These are phyloP conservation scores for Megalurothrips usitatus DNA, from an alignment of 2,888 invertebrate genomes.

Conservation along the genomic window DNA sequence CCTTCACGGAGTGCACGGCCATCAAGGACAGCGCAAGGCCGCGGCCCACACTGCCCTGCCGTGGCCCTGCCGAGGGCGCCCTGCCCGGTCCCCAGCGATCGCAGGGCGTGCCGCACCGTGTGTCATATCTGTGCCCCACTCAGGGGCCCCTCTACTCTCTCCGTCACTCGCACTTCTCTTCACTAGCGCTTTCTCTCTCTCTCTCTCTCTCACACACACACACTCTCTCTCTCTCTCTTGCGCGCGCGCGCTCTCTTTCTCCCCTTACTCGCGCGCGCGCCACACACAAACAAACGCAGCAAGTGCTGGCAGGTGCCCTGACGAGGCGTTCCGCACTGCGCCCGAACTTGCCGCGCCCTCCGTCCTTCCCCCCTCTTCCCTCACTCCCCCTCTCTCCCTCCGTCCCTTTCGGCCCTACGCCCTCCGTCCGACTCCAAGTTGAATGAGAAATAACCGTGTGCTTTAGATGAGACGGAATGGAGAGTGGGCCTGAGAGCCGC, in stretches of 20 bases:
- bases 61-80: background rate
- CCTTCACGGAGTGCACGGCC: no score
- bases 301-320: no score
- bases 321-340: no score
- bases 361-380: no score
- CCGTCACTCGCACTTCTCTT: background rate
- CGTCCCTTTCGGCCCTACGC: background rate
- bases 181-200: background rate
- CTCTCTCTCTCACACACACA: background rate
- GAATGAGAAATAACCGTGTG: slow-evolving; percentile 19
- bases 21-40: background rate
- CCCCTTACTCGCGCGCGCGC: background rate
- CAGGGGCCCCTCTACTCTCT: background rate
- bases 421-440: background rate
- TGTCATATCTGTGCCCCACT: background rate
- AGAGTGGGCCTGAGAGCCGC: background rate
- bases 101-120: background rate
- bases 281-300: background rate
- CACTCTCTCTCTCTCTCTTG: background rate
- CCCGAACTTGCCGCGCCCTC: no score
- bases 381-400: background rate
- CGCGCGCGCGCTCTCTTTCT: background rate
- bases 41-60: background rate
- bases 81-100: no score
- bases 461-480: slow-evolving; percentile 20